These are phyloP conservation scores for Sebastes ruberrimus DNA, from an alignment of 2,797 vertebrate species.

Conservation along the genomic window DNA sequence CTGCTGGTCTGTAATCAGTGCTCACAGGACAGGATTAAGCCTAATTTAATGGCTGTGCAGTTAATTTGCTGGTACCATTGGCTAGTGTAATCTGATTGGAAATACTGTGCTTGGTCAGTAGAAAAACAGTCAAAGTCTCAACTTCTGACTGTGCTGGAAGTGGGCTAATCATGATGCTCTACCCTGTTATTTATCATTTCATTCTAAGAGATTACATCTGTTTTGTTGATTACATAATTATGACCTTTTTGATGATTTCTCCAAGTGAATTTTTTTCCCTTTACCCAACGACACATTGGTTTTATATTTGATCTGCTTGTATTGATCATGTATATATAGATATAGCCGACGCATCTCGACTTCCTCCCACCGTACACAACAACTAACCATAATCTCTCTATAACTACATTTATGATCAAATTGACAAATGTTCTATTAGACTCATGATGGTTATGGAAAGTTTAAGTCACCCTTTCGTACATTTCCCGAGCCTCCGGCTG, in stretches of 20 bases:
- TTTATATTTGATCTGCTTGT: neutral
- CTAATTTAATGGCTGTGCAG: constrained; percentile 2
- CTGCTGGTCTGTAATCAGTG: constrained; percentile 26
- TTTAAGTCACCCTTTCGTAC: no score
- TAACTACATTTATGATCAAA: no score
- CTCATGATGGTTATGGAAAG: no score
- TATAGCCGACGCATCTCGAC: no score
- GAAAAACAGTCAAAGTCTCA: neutral
- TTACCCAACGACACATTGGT: neutral
- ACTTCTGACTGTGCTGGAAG: neutral
- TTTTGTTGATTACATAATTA: constrained; percentile 21
- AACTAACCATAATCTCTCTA: no score
- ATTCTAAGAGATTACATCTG: neutral
- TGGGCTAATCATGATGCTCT: neutral
- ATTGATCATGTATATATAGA: no score
- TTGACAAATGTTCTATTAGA: no score
- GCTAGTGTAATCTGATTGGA: constrained; percentile 20
- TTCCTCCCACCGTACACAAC: no score
- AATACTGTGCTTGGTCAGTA: constrained; percentile 2
- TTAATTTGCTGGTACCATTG: constrained; percentile 7
- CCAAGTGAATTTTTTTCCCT: neutral
- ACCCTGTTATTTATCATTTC: neutral
- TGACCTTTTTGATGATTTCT: constrained; percentile 7
- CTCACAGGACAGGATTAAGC: neutral
- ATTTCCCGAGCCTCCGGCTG: no score